Conservation (phyloP, 2,113 vertebrate genomes). For the Lycaon pictus region DNA sequence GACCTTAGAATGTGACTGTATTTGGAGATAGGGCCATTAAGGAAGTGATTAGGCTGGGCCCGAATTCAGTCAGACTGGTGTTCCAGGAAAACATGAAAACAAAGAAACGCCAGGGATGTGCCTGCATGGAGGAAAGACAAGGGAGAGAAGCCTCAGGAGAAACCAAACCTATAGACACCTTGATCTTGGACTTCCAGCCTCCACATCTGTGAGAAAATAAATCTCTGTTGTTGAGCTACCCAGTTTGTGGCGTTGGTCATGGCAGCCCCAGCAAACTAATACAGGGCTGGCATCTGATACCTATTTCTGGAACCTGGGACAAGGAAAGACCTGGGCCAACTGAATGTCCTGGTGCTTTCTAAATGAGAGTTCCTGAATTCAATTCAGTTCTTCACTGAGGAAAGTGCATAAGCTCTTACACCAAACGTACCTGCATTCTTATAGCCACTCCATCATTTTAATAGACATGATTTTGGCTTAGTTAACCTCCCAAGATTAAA, state of each 20-base stretch:
- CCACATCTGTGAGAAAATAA: constrained; percentile 14
- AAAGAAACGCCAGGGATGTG: neutral
- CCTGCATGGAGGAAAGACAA: neutral
- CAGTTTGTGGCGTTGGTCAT: neutral
- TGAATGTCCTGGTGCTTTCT: constrained; percentile 26
- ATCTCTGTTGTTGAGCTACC: neutral
- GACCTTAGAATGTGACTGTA: neutral
- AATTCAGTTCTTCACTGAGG: constrained; percentile 26
- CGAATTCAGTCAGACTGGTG: neutral
- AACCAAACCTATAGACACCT: neutral
- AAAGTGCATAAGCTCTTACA: neutral
- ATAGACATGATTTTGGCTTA: constrained; percentile 14
- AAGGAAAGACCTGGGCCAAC: neutral
- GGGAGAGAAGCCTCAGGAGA: neutral
- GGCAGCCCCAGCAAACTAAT: neutral
- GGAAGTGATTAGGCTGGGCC: neutral
- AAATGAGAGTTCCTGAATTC: neutral
- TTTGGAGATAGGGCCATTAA: neutral
- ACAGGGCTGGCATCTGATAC: neutral
- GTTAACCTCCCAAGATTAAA: neutral
- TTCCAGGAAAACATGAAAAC: neutral
- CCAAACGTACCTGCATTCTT: constrained; percentile 3
- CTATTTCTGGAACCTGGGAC: neutral
- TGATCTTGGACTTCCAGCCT: neutral
- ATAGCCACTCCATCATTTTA: constrained; percentile 29